These are phyloP conservation scores for Epinotia brunnichana DNA, from an alignment of 2,888 invertebrate genomes.

Conservation along the genomic window DNA sequence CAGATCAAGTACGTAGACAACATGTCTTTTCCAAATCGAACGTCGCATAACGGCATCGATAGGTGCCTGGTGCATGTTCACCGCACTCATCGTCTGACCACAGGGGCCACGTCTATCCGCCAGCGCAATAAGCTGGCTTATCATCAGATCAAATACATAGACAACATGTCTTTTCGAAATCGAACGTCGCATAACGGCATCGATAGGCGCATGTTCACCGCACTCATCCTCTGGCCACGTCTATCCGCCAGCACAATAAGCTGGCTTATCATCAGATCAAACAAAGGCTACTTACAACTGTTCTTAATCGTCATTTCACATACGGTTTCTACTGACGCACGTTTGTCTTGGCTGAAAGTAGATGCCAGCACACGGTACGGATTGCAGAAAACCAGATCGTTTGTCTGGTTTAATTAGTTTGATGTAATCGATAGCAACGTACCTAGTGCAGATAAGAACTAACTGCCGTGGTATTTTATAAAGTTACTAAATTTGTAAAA, in stretches of 20 bases:
- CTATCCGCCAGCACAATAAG: conserved; percentile 68
- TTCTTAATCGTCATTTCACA: conserved; percentile 83
- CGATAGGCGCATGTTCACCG: not conserved
- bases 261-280: conserved; percentile 72
- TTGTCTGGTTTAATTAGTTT: conserved; percentile 7
- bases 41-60: too few species aligned
- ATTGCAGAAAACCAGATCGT: conserved; percentile 12
- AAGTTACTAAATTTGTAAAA: too few species aligned
- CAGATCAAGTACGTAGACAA: too few species aligned
- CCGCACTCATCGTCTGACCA: not conserved
- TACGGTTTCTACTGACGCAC: conserved; percentile 75
- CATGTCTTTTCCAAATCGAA: too few species aligned
- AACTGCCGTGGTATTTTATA: too few species aligned
- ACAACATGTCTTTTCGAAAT: too few species aligned
- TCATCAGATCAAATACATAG: conserved; percentile 68
- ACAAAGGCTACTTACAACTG: conserved; percentile 83
- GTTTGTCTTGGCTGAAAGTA: conserved; percentile 67
- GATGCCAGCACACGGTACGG: conserved; percentile 49
- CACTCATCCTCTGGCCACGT: conserved; percentile 26
- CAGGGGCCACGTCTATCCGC: conserved; percentile 53
- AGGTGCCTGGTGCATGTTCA: too few species aligned
- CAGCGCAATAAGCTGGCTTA: conserved; percentile 71
- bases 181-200: not conserved
- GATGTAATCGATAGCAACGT: not conserved
- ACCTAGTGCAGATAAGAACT: not conserved